Percentiles rank a stretch among this genome's conserved stretches.
Conservation (phyloP, 2,888 invertebrate genomes). For the Tachina fera region DNA sequence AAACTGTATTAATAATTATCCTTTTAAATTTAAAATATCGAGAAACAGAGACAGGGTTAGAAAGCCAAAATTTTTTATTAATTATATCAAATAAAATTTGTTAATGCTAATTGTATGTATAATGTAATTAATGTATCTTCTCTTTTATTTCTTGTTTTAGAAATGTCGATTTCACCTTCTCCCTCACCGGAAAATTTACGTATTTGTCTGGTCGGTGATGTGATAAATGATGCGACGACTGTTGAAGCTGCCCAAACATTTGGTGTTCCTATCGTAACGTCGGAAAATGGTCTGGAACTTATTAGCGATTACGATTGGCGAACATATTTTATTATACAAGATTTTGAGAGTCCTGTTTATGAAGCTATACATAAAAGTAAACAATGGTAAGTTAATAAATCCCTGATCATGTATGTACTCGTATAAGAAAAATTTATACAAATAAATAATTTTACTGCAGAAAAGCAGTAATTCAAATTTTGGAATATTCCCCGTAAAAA, state of each 20-base stretch:
- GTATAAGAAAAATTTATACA: no score
- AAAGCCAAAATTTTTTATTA: no score
- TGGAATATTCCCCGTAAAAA: no score
- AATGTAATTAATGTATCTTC: no score
- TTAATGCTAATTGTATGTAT: no score
- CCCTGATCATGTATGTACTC: no score
- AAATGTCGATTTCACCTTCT: slow-evolving; percentile 81
- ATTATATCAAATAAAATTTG: no score
- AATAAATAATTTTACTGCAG: no score
- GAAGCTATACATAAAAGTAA: slow-evolving; percentile 86
- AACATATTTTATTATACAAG: slow-evolving; percentile 88
- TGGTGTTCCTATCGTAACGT: slow-evolving; percentile 86
- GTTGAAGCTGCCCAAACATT: slow-evolving; percentile 86
- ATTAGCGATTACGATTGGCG: slow-evolving; percentile 85
- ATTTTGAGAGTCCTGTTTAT: slow-evolving; percentile 88
- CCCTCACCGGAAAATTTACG: slow-evolving; percentile 84
- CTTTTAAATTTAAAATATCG: no score
- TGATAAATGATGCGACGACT: slow-evolving; percentile 84
- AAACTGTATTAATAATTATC: not conserved
- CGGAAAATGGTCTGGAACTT: slow-evolving; percentile 86
- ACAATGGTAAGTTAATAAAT: slow-evolving; percentile 84
- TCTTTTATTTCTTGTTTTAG: slow-evolving; percentile 52
- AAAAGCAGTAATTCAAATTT: no score
- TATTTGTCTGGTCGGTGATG: slow-evolving; percentile 87
- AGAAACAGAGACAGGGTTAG: no score